Percentiles rank a stretch among this genome's conserved stretches.
phyloP scores from a whole-genome alignment of 2,113 vertebrate genomes.

The Meriones unguiculatus region DNA sequence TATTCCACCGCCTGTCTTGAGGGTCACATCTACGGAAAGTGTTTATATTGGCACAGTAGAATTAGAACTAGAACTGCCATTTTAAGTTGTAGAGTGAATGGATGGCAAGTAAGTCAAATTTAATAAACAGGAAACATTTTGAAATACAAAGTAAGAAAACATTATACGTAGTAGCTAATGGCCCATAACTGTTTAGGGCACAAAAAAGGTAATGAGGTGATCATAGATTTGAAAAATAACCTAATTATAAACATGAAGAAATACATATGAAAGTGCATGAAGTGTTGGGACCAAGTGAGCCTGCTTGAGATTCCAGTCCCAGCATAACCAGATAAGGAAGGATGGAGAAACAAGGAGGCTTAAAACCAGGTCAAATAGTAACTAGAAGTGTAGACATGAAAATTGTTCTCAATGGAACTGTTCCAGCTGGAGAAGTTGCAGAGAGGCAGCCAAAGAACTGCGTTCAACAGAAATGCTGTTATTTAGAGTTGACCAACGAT shows the following conservation, averaged over 20 bases:
- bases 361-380: background rate
- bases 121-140: constrained; percentile 22
- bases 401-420: background rate
- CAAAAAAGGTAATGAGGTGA: background rate
- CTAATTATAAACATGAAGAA: background rate
- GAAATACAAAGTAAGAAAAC: constrained; percentile 6
- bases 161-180: background rate
- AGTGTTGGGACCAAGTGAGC: background rate
- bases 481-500: constrained; percentile 36
- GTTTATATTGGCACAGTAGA: background rate
- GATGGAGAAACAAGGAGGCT: background rate
- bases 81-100: background rate
- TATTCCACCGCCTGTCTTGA: background rate
- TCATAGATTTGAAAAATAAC: background rate
- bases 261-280: background rate
- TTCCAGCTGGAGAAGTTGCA: background rate
- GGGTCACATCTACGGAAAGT: background rate
- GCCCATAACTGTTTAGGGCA: constrained; percentile 3
- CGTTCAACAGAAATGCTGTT: background rate
- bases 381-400: background rate
- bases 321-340: background rate
- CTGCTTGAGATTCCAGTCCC: background rate
- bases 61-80: background rate
- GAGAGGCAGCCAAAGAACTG: constrained; percentile 1
- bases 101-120: constrained; percentile 33